Percentiles rank a stretch among this genome's conserved stretches.
These are phyloP conservation scores for Dasypolia templi DNA, from an alignment of 2,888 invertebrate genomes.

Conservation along the genomic window DNA sequence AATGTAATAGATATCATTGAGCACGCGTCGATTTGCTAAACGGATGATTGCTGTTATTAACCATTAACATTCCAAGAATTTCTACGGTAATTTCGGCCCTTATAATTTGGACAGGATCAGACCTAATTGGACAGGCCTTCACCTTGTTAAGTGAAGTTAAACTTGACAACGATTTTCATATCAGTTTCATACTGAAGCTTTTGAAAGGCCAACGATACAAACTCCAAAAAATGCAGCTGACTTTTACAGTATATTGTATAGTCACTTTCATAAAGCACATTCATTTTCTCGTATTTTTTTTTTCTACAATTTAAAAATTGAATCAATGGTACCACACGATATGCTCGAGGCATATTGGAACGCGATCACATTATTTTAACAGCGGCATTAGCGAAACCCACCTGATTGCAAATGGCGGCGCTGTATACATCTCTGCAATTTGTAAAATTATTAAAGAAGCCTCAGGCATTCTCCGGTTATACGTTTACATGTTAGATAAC, in stretches of 20 bases:
- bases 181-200: not conserved
- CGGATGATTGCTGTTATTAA: conserved; percentile 59
- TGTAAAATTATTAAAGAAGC: conserved; percentile 64
- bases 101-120: conserved; percentile 26
- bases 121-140: conserved; percentile 20
- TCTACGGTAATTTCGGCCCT: conserved; percentile 35
- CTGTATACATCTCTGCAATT: conserved; percentile 52
- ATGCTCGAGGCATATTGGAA: conserved; percentile 47
- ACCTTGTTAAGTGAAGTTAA: not conserved
- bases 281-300: not conserved
- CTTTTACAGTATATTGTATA: not conserved
- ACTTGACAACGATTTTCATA: not conserved
- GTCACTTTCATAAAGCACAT: conserved; percentile 26
- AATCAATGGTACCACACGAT: conserved; percentile 35
- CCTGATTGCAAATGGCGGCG: conserved; percentile 54
- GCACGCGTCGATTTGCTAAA: conserved; percentile 64
- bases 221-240: not conserved
- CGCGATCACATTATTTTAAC: conserved; percentile 58
- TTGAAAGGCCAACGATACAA: not conserved
- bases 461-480: conserved; percentile 48
- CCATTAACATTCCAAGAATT: conserved; percentile 41
- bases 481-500: conserved; percentile 42
- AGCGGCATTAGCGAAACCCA: conserved; percentile 43
- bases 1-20: conserved; percentile 65
- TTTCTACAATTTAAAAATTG: conserved; percentile 24